These are phyloP conservation scores for Spisula subtruncata DNA, from an alignment of 2,888 invertebrate genomes.

Conservation along the genomic window DNA sequence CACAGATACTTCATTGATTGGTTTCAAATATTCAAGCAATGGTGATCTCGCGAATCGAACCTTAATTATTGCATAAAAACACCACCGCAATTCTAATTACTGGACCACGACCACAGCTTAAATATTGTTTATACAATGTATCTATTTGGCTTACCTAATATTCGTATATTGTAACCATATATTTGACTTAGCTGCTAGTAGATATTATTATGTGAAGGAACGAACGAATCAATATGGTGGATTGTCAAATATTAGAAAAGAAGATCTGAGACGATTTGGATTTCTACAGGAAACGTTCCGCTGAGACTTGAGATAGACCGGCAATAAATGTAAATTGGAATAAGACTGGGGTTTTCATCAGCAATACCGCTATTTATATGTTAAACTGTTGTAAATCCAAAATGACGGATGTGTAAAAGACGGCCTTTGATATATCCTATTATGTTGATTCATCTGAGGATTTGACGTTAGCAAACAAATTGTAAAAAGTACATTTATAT, in stretches of 20 bases:
- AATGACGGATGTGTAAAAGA: too few relatives aligned
- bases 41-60: too few relatives aligned
- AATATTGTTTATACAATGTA: too few relatives aligned
- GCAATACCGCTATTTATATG: neutral
- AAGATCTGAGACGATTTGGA: neutral
- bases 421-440: neutral
- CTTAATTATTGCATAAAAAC: too few relatives aligned
- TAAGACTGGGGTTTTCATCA: neutral
- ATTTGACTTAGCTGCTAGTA: too few relatives aligned
- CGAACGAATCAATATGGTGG: neutral
- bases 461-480: neutral
- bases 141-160: too few relatives aligned
- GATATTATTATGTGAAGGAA: neutral
- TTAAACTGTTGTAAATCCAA: neutral
- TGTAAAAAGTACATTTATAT: too few relatives aligned
- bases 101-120: too few relatives aligned
- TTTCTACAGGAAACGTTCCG: neutral
- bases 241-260: neutral
- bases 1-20: too few relatives aligned
- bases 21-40: too few relatives aligned
- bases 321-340: conserved; percentile 10
- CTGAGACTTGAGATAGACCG: neutral
- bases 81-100: too few relatives aligned
- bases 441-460: neutral
- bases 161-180: too few relatives aligned